phyloP scores from a whole-genome alignment of 2,888 invertebrate species.

The Tetropium fuscum region DNA sequence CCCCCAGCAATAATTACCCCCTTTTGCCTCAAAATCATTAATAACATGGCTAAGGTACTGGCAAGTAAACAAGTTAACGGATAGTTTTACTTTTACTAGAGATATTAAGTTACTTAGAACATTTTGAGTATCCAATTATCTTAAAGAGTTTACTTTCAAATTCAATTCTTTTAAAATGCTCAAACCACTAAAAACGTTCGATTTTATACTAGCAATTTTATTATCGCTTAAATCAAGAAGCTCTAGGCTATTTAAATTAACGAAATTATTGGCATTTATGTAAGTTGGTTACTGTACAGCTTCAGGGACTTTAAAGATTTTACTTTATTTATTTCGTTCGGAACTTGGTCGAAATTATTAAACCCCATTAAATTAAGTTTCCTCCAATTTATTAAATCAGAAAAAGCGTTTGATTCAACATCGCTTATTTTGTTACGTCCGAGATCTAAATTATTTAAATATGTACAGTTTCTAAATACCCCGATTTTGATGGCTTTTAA shows the following conservation, averaged over 20 bases:
- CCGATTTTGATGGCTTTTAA: slow-evolving; percentile 19
- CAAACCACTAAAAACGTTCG: slow-evolving; percentile 31
- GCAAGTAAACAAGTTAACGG: slow-evolving; percentile 36
- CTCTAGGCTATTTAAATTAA: slow-evolving; percentile 31
- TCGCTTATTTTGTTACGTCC: slow-evolving; percentile 32
- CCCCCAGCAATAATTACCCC: slow-evolving; percentile 31
- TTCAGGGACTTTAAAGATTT: slow-evolving; percentile 29
- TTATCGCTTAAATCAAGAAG: slow-evolving; percentile 37
- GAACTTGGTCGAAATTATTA: slow-evolving; percentile 30
- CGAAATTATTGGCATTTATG: slow-evolving; percentile 24
- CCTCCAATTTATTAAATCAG: slow-evolving; percentile 26
- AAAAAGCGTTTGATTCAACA: slow-evolving; percentile 27
- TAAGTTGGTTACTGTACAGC: slow-evolving; percentile 36
- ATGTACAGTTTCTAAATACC: slow-evolving; percentile 28
- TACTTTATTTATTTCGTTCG: slow-evolving; percentile 16
- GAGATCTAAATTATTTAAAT: slow-evolving; percentile 29
- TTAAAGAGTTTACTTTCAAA: slow-evolving; percentile 38
- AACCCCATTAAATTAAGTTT: slow-evolving; percentile 38
- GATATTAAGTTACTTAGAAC: slow-evolving; percentile 28
- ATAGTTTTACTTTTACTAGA: slow-evolving; percentile 29
- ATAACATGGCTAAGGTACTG: slow-evolving; percentile 26
- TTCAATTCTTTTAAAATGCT: slow-evolving; percentile 35
- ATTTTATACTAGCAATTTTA: slow-evolving; percentile 26
- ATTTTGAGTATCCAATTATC: slow-evolving; percentile 32
- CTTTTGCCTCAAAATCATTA: slow-evolving; percentile 27